These are phyloP conservation scores for Gasterosteus aculeatus DNA, from an alignment of 2,113 vertebrate genomes.

Conservation along the genomic window DNA sequence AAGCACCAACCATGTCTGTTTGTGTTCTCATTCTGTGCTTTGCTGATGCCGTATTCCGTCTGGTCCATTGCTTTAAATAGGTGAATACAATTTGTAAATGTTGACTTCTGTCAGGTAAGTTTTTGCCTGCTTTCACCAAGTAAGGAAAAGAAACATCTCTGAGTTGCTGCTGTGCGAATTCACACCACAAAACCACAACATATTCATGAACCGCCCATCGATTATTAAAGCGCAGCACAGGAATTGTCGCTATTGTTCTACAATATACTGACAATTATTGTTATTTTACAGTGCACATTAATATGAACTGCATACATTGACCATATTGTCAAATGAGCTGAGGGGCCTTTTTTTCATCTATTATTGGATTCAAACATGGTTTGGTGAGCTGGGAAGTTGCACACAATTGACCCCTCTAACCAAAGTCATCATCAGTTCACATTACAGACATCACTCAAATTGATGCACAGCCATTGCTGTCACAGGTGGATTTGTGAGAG, in stretches of 20 bases:
- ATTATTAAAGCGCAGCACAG: not conserved
- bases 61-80: slow-evolving; percentile 53
- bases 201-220: not conserved
- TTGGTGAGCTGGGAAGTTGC: slow-evolving; percentile 1
- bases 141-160: slow-evolving; percentile 28
- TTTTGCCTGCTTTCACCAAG: slow-evolving; percentile 27
- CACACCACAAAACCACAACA: not conserved
- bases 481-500: slow-evolving; percentile 41
- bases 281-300: not conserved
- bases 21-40: slow-evolving; percentile 56
- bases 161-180: slow-evolving; percentile 14
- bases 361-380: slow-evolving; percentile 7
- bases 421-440: slow-evolving; percentile 30
- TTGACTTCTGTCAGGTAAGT: slow-evolving; percentile 57
- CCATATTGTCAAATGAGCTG: not conserved
- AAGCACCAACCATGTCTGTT: slow-evolving; percentile 55
- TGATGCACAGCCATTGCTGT: slow-evolving; percentile 34
- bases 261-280: not conserved
- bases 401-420: slow-evolving; percentile 7
- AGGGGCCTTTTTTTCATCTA: not conserved
- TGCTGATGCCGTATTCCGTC: slow-evolving; percentile 48
- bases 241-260: not conserved
- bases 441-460: slow-evolving; percentile 29
- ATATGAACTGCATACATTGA: not conserved
- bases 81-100: slow-evolving; percentile 69